Conservation (phyloP, 2,888 invertebrate genomes). For the Clanis bilineata region DNA sequence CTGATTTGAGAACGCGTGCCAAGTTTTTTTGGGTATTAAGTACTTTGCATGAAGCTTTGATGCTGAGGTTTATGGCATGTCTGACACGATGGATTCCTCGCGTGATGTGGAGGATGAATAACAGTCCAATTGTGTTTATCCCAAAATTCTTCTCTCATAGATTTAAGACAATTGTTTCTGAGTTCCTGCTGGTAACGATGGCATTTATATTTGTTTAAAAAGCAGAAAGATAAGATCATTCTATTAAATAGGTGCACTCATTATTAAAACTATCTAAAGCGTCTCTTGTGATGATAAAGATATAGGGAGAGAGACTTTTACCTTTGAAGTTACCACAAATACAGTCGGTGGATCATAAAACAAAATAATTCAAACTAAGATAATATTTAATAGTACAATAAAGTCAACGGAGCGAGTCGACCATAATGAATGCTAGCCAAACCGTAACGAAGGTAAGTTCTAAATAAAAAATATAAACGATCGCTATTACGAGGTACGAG, state of each 20-base stretch:
- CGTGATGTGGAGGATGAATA: not conserved
- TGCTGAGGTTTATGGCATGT: not conserved
- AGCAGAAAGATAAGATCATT: not conserved
- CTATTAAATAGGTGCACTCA: not conserved
- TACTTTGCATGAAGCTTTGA: not conserved
- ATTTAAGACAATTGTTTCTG: too few relatives aligned
- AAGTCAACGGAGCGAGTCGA: slow-evolving; percentile 63
- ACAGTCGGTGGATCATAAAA: slow-evolving; percentile 25
- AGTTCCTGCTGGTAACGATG: not conserved
- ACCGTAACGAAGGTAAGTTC: slow-evolving; percentile 59
- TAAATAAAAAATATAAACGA: slow-evolving; percentile 49
- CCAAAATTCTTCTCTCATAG: not conserved
- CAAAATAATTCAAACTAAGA: slow-evolving; percentile 39
- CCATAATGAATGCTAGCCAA: slow-evolving; percentile 63
- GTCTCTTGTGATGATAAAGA: not conserved
- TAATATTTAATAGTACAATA: slow-evolving; percentile 72
- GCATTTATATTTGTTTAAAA: not conserved
- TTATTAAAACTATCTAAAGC: not conserved
- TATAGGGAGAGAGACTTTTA: not conserved
- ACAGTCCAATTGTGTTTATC: not conserved
- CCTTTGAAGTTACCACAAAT: not conserved
- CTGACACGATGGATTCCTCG: not conserved
- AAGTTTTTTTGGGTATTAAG: not conserved
- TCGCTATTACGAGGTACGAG: slow-evolving; percentile 36
- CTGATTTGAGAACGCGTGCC: not conserved